phyloP scores from a whole-genome alignment of 2,888 invertebrate species.

The Lamellibrachia columna region DNA sequence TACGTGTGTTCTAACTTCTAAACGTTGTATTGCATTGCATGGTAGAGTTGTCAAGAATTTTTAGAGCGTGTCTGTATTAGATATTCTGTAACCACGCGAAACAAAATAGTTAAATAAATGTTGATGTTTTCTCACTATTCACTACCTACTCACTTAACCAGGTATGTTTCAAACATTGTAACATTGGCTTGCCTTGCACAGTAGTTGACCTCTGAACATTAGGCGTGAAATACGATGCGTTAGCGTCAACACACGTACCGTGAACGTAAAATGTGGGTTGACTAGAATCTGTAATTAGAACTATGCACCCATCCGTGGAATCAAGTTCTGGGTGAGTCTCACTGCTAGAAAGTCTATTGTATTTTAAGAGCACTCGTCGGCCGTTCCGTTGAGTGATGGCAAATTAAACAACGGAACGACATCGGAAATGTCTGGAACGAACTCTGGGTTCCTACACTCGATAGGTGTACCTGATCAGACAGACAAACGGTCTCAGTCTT shows the following conservation, averaged over 20 bases:
- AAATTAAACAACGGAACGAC: background rate
- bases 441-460: background rate
- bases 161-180: background rate
- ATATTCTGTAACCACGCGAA: too few relatives aligned
- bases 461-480: background rate
- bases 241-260: background rate
- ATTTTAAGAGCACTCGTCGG: background rate
- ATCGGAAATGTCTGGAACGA: background rate
- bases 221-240: background rate
- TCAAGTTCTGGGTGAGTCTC: background rate
- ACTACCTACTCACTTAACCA: background rate
- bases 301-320: background rate
- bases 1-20: too few relatives aligned
- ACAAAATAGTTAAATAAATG: too few relatives aligned
- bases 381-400: constrained; percentile 11
- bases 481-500: background rate
- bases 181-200: background rate
- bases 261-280: background rate
- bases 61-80: background rate
- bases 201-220: background rate
- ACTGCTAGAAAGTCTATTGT: background rate
- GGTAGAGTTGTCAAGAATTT: too few relatives aligned
- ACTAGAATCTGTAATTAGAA: background rate
- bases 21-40: too few relatives aligned
- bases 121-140: background rate